These are phyloP conservation scores for Caenorhabditis elegans DNA, from an alignment of 1,140 invertebrate species.

Conservation along the genomic window WBcel235 BX284603.4:5590001-5590500, in stretches of 20 bases:
- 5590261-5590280: slow-evolving; percentile 92
- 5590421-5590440: slow-evolving; percentile 94
- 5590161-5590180: slow-evolving; percentile 99
- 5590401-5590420: slow-evolving; percentile 91
- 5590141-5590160: slow-evolving; percentile 93
- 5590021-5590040: slow-evolving; percentile 91
- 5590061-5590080: slow-evolving; percentile 95
- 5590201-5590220: slow-evolving; percentile 98
- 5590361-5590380: slow-evolving; percentile 96
- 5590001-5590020: slow-evolving; percentile 99
- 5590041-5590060: slow-evolving; percentile 96
- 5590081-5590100: slow-evolving; percentile 98
- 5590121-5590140: slow-evolving; percentile 95
- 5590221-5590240: slow-evolving; percentile 94
- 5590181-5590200: slow-evolving; percentile 99
- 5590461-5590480: slow-evolving; percentile 99
- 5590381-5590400: slow-evolving; percentile 97
- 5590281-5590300: slow-evolving; percentile 99
- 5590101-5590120: slow-evolving; percentile 89
- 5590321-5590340: slow-evolving; percentile 95
- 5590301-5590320: slow-evolving; percentile 99
- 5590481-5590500: slow-evolving; percentile 99
- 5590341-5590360: slow-evolving; percentile 89
- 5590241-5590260: slow-evolving; percentile 96
- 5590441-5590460: slow-evolving; percentile 99